Evolutionary conservation across 2,888 invertebrate genomes (phyloP), one percentile per base, ranked within the genome.

Genomic region (Carabus problematicus): DNA sequence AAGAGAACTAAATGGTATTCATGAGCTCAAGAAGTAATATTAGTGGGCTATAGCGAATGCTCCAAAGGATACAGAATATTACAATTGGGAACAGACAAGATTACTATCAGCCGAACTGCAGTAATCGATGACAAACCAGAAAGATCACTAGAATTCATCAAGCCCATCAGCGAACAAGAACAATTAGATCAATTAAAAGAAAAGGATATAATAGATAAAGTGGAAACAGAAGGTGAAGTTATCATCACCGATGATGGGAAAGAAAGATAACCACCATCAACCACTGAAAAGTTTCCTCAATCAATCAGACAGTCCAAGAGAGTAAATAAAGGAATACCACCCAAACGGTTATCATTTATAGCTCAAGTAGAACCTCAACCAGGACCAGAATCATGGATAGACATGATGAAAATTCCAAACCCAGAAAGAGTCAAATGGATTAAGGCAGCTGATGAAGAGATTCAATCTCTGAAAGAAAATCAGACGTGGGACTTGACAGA

Each of bases 1-100:
- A 72, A 71, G 56, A 42, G 73, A 39, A 43, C 58, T 40, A 76
- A 75, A 52, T 67, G 73, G 42, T 74, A 74, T 47, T 9, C 47
- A 47, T 70, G 19, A 18, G 73, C 71, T 29, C 16, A 43, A 16
- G 71, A 72, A 69, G 70, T 71, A 69, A 68, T 73, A 61, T 74
- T 76, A 49, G 12, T 75, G 0, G 74, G 74, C 11, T 73, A 74
- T 42, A 70, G 72, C 45, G 45, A 66, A 11, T 45, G 72, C 3
- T 74, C 74, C 14, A 75, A 74, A 70, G 73, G 73, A 47, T 75
- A 70, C 59, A 64, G 75, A 41, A 72, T 72, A 39, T 72, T 70
- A 12, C 59, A 72, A 56, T 47, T 66, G 11, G 47, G 11, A 8
- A 58, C 58, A 14, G 64, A 63, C 14, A 72, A 70, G 59, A 11